Percentiles rank a stretch among this genome's conserved stretches.
phyloP scores from a whole-genome alignment of 2,797 vertebrate species.

The Sandelia bainsii region DNA sequence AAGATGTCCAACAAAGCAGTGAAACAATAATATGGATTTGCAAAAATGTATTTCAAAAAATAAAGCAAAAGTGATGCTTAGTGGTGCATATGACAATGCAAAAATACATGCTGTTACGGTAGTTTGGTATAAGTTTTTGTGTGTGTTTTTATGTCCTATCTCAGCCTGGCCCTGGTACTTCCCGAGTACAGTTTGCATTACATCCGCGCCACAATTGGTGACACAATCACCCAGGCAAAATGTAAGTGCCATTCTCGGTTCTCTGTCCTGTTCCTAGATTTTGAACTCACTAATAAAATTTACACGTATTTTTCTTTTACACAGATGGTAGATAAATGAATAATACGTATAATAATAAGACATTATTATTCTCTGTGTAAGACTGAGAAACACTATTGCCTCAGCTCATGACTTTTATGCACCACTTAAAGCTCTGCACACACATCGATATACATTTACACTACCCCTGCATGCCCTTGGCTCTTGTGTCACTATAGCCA shows the following conservation, averaged over 20 bases:
- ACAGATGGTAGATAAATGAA: constrained; percentile 32
- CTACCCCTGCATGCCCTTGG: constrained; percentile 14
- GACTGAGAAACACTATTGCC: constrained; percentile 39
- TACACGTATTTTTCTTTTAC: constrained; percentile 9
- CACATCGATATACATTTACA: constrained; percentile 20
- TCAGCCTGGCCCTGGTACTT: constrained; percentile 95
- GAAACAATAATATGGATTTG: not conserved
- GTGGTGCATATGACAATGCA: not conserved
- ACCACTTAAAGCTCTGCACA: constrained; percentile 42
- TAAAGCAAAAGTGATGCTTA: not conserved
- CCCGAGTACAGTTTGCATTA: constrained; percentile 96
- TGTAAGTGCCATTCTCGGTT: constrained; percentile 88
- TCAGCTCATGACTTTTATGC: constrained; percentile 52
- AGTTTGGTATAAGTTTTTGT: constrained; percentile 7
- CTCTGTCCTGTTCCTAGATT: constrained; percentile 17
- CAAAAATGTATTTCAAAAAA: not conserved
- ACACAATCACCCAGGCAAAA: constrained; percentile 93
- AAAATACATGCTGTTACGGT: not conserved
- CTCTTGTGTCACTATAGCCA: constrained; percentile 37
- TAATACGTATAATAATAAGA: constrained; percentile 11
- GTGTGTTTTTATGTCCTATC: constrained; percentile 50
- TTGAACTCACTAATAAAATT: constrained; percentile 24
- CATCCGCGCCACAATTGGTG: constrained; percentile 92
- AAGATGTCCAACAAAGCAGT: not conserved
- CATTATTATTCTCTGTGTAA: constrained; percentile 37